Evolutionary conservation across 1,140 invertebrate species (phyloP), one percentile per base, ranked within the genome.

Genomic region (Portunus trituberculatus): DNA sequence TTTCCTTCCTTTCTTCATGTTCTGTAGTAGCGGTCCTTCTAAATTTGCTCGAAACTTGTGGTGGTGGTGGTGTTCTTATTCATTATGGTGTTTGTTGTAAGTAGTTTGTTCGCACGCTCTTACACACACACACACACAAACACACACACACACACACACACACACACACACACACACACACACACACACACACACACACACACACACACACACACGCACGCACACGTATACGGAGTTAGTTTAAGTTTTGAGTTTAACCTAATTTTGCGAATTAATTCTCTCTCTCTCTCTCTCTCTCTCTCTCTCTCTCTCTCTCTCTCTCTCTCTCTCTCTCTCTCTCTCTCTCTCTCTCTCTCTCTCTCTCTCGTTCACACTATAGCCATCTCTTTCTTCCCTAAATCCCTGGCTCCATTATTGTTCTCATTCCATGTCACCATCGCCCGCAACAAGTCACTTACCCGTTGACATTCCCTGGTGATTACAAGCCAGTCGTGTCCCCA

Each of bases 271-370:
- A 29, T 25, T 28, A 12, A 10, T 28, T 84, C n/a, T 28, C 28
- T 20, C 10, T 25, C n/a, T 12, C n/a, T 84, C 83, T 16, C n/a
- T 84, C 28, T n/a, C n/a, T n/a, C 83, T 28, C 28, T n/a, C 10
- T 28, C 28, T 28, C 28, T 10, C 10, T 12, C 31, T 28, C n/a
- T 28, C n/a, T 10, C 83, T n/a, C 83, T 28, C 83, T n/a, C 14
- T 84, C 83, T 16, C 86, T 8, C n/a, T 88, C 86, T 88, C 86
- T 88, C 86, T 88, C 86, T 88, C 86, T 88, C 86, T 88, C 86
- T 88, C 86, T 88, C 86, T 88, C 86, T 88, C 86, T 88, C 86
- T 88, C 86, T 88, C 86, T 88, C 86, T 88, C 86, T 88, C 86
- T 88, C 86, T 88, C 86, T 88, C 86, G 20, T 28, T 88, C 86